Base-by-base conservation (phyloP, 2,888 invertebrate genomes). In the Mesorhabditis belari region DNA sequence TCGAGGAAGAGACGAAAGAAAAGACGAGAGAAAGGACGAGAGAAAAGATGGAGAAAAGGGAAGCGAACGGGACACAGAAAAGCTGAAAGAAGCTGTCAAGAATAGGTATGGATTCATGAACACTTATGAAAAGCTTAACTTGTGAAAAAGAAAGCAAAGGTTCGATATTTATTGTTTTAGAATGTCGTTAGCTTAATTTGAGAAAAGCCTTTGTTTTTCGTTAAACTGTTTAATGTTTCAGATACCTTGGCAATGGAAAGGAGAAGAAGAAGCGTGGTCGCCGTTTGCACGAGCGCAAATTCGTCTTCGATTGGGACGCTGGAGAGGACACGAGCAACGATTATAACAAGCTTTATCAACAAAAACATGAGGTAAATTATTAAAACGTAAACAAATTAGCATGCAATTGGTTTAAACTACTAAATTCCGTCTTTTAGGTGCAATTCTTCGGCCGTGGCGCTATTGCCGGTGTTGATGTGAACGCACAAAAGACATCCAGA, bases 281-380 rank as follows among this genome's bases (percentile, higher is more conserved):
- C 21, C 86, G 96, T 65, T 84, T 98, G 50, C 98, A 98, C 83
- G 98, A 99, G 81, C 86, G 96, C 19, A 99, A 99, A 84, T 99
- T 99, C 85, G 96, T 99, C 0, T 99, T 99, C 83, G 98, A 99
- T 83, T 99, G 98, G 98, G 98, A 99, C 84, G 94, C 93, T 0
- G 90, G 91, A 0, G 98, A 99, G 83, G 98, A 99, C 80, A 99
- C 98, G 0, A 92, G 94, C 3, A 75, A 89, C 66, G 98, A 99
- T 85, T 99, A 98, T 81, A 98, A 98, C 83, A 88, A 88, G 64
- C 85, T 99, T 24, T 99, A 98, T 81, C 96, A 95, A 82, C 92
- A 95, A 75, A 87, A 90, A 55, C 96, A 98, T 84, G 91, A 94
- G 83, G 72, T 65, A 17, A 4, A 28, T 9, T 5, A n/a, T 55